These are phyloP conservation scores for Conchocele bisecta DNA, from an alignment of 2,888 invertebrate species.

Conservation along the genomic window DNA sequence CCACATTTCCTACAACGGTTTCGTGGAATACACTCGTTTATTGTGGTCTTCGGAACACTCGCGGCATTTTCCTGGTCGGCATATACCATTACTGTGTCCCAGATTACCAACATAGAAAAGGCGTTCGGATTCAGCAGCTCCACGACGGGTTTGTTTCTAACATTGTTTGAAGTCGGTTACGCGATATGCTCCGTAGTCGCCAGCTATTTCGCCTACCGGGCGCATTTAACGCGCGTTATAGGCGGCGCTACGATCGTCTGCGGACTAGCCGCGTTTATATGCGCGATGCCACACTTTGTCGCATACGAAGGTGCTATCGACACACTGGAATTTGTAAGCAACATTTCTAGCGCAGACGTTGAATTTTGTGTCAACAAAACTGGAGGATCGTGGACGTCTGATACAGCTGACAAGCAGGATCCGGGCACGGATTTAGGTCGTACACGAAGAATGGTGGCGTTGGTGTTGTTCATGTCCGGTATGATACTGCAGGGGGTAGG, in stretches of 20 bases:
- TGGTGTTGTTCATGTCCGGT: conserved; percentile 33
- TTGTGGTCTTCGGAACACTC: conserved; percentile 42
- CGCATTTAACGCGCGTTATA: conserved; percentile 38
- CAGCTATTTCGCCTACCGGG: conserved; percentile 41
- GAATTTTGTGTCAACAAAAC: conserved; percentile 9
- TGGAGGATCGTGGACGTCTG: background rate
- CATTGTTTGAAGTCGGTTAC: conserved; percentile 54
- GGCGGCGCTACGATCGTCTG: conserved; percentile 35
- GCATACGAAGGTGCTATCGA: conserved; percentile 19
- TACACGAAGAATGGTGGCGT: conserved; percentile 42
- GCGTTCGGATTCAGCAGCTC: conserved; percentile 57
- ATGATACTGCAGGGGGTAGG: conserved; percentile 55
- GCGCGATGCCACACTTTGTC: conserved; percentile 53
- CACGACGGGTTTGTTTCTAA: conserved; percentile 45
- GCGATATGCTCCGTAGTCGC: conserved; percentile 24
- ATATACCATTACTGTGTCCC: conserved; percentile 47
- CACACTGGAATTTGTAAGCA: background rate
- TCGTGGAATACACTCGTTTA: conserved; percentile 45
- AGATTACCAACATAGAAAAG: conserved; percentile 51
- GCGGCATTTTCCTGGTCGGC: conserved; percentile 36
- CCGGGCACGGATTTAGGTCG: background rate
- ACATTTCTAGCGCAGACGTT: background rate
- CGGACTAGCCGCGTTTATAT: conserved; percentile 41
- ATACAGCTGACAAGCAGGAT: background rate
- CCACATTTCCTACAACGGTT: conserved; percentile 28